Evolutionary conservation across 2,888 invertebrate species (phyloP).

Genomic region (Lottia gigantea): DNA sequence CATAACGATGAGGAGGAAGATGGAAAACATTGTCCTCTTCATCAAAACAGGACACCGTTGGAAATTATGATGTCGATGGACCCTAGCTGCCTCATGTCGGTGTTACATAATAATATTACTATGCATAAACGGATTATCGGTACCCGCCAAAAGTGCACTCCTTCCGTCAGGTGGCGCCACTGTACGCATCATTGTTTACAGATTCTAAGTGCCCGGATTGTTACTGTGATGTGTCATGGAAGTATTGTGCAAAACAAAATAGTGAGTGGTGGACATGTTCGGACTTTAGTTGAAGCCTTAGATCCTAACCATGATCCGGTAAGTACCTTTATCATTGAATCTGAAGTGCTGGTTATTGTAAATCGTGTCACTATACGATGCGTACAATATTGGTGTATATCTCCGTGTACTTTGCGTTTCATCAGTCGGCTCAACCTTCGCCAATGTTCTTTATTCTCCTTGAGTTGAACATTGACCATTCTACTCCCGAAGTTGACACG

Average conservation of each 20-base stretch:
- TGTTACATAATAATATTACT: constrained; percentile 74
- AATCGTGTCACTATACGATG: too few species aligned
- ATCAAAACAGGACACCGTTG: constrained; percentile 54
- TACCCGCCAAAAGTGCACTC: constrained; percentile 74
- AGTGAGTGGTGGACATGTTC: constrained; percentile 73
- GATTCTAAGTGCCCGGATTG: constrained; percentile 73
- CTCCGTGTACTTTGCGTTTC: too few species aligned
- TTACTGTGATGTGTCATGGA: constrained; percentile 74
- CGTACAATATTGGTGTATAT: too few species aligned
- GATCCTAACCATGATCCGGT: constrained; percentile 77
- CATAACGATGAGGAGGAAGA: constrained; percentile 35
- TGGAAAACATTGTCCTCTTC: constrained; percentile 33
- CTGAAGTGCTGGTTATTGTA: too few species aligned
- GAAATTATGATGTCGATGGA: constrained; percentile 65
- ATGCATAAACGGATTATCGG: constrained; percentile 75
- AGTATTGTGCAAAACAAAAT: constrained; percentile 72
- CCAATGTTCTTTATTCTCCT: too few species aligned
- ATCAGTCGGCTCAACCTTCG: too few species aligned
- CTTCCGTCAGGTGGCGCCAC: constrained; percentile 73
- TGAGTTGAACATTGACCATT: too few species aligned
- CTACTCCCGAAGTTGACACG: too few species aligned
- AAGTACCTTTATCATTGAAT: constrained; percentile 44
- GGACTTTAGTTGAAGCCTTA: constrained; percentile 73
- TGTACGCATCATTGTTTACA: constrained; percentile 75
- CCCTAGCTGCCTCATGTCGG: constrained; percentile 72